Conservation (phyloP, 2,113 vertebrate genomes). For the Stomatorhinus ivindoensis region DNA sequence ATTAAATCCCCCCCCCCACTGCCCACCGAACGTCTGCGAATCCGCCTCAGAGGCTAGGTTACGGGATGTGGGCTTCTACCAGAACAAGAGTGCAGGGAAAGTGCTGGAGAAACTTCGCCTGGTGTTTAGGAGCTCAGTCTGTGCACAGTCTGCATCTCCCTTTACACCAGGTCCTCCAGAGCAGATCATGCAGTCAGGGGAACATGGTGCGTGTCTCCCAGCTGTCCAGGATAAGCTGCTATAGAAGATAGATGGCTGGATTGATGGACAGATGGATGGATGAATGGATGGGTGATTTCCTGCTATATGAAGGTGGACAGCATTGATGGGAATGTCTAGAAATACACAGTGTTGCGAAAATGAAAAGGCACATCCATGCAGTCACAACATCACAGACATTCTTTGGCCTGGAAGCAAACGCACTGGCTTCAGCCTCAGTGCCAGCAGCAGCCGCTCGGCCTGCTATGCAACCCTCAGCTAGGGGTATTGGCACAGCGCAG, state of each 20-base stretch:
- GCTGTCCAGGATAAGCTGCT: neutral
- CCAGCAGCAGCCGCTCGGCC: neutral
- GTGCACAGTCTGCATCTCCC: neutral
- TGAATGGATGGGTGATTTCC: neutral
- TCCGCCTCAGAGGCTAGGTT: neutral
- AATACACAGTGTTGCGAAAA: neutral
- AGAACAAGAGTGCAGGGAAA: neutral
- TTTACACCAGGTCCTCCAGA: neutral
- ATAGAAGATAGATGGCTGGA: neutral
- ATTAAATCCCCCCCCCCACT: neutral
- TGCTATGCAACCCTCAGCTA: neutral
- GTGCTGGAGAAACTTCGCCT: neutral
- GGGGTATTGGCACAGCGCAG: neutral
- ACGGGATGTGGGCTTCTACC: neutral
- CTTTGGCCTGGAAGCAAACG: neutral
- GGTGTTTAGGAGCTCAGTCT: neutral
- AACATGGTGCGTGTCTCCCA: neutral
- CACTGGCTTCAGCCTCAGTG: slow-evolving; percentile 7
- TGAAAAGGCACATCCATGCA: neutral
- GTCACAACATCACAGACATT: neutral
- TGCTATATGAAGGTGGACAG: neutral
- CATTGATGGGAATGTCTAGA: neutral
- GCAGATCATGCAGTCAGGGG: neutral
- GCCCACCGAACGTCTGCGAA: neutral
- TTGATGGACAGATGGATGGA: neutral